Conservation (phyloP, 64 coral and sea anemone genomes). For the Dendrophyllia cribrosa region DNA sequence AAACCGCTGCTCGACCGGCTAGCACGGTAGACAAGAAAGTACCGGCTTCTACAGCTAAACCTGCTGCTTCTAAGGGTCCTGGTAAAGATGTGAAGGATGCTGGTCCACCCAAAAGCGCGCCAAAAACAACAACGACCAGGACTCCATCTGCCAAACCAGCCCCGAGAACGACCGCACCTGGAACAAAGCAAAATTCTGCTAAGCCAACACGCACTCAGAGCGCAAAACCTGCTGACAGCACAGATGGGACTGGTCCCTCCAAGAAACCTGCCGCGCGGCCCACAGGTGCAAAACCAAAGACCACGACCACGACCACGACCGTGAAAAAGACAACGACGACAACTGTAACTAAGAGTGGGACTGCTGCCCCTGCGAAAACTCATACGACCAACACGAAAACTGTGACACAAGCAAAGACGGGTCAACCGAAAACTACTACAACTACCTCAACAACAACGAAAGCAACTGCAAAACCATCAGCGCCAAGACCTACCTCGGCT, state of each 20-base stretch:
- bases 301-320: conserved; percentile 1
- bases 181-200: not conserved
- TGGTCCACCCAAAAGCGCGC: not conserved
- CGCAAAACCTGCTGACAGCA: conserved; percentile 29
- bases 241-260: not conserved
- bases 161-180: not conserved
- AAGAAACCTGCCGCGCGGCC: conserved; percentile 22
- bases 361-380: not conserved
- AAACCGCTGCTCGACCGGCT: conserved; percentile 9
- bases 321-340: conserved; percentile 29
- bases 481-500: not conserved
- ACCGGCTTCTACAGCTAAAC: not conserved
- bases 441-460: conserved; percentile 43
- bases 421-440: not conserved
- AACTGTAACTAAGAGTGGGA: not conserved
- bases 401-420: not conserved
- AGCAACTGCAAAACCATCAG: not conserved
- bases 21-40: conserved; percentile 12
- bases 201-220: conserved; percentile 5
- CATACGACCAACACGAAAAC: conserved; percentile 28
- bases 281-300: conserved; percentile 43
- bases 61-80: not conserved
- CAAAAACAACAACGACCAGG: not conserved
- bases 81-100: not conserved
- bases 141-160: conserved; percentile 3